Evolutionary conservation across 2,888 invertebrate genomes (phyloP), one percentile per base, ranked within the genome.

Genomic region (Diachrysia chrysitis): DNA sequence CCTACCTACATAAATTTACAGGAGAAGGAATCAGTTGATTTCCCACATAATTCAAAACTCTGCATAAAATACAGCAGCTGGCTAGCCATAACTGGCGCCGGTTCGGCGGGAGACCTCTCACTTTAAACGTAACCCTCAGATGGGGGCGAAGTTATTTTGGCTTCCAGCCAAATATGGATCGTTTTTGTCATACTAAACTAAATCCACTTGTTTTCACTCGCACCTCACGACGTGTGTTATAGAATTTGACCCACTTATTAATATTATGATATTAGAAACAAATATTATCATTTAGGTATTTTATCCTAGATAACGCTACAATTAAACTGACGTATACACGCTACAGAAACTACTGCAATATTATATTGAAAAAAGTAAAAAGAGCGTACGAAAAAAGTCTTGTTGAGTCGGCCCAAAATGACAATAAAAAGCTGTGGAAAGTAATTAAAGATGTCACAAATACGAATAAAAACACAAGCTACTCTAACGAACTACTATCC

Each of bases 61-160:
- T 3, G 14, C 10, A 35, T 35, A 10, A 14, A n/a, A 42, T 42
- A 42, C 6, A 42, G 1, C 42, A 51, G 10, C 19, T 17, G 48
- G 12, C 21, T 48, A 63, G 32, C 69, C 16, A 51, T 12, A 9
- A 29, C 29, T 58, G 74, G 76, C 74, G 74, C 67, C 74, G 63
- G 58, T 25, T 53, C 23, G 74, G 58, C 71, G 74, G 63, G 42
- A 48, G 16, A 23, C 42, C 65, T 46, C 46, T 48, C 63, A 29
- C 56, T 59, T 60, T 53, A 55, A 65, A 59, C 10, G 55, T 65
- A 68, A 51, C 58, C 63, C 73, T 73, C 73, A 61, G 75, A 71
- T 58, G 71, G 82, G 84, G 75, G 70, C 59, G 63, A 71, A 69
- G 66, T 73, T 75, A 66, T 80, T 79, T 78, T 84, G 84, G 84